phyloP scores from a whole-genome alignment of 2,113 vertebrate species.

The Sinocyclocheilus anophthalmus region DNA sequence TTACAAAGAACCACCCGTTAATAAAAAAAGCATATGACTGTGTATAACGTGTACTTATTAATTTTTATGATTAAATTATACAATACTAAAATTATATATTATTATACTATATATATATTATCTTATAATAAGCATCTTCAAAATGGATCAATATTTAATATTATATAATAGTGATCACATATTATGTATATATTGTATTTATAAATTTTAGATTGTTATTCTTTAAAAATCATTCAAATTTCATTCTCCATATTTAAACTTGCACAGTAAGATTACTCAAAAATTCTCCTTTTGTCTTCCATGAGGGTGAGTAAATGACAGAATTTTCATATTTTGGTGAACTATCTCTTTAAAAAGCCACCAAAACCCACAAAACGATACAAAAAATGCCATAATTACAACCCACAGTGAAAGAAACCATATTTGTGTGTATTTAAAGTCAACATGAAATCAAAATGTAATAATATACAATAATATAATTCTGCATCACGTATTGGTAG shows the following conservation, averaged over 20 bases:
- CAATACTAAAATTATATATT: too few species aligned
- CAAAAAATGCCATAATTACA: conserved; percentile 19
- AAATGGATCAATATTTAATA: too few species aligned
- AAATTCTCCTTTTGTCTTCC: not conserved
- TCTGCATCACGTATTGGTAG: not conserved
- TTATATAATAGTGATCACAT: too few species aligned
- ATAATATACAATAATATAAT: too few species aligned
- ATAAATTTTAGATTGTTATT: not conserved
- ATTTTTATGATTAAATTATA: too few species aligned
- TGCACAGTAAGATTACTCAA: not conserved
- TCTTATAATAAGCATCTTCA: too few species aligned
- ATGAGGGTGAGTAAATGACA: not conserved
- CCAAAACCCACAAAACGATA: conserved; percentile 39
- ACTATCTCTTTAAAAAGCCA: conserved; percentile 51
- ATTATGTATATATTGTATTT: too few species aligned
- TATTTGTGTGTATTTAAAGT: conserved; percentile 8
- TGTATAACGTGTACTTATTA: too few species aligned
- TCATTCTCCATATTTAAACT: not conserved
- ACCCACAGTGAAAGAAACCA: not conserved
- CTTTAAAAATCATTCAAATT: not conserved
- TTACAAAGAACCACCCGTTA: too few species aligned
- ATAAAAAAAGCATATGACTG: too few species aligned
- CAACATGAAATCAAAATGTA: conserved; percentile 11
- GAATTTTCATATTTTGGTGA: not conserved
- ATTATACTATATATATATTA: too few species aligned